Percentiles rank a stretch among this genome's conserved stretches.
phyloP scores from a whole-genome alignment of 92 coral and sea anemone genomes.

The Epizoanthus rinbou region DNA sequence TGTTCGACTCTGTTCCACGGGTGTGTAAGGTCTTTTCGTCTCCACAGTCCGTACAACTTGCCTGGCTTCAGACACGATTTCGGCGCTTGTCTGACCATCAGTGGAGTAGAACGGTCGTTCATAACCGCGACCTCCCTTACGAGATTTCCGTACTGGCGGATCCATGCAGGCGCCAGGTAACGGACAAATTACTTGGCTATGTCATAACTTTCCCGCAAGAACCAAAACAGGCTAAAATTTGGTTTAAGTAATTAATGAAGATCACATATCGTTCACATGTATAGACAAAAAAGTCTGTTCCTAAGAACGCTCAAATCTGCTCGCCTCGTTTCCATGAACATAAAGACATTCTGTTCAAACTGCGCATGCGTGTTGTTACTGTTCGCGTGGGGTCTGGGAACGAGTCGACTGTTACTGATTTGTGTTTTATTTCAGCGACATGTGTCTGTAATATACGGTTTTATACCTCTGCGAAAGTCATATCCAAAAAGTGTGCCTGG shows the following conservation, averaged over 20 bases:
- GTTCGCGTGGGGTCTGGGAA: too few relatives aligned
- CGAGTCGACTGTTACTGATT: too few relatives aligned
- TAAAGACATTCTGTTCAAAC: neutral
- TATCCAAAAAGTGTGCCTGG: too few relatives aligned
- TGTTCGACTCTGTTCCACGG: constrained; percentile 88
- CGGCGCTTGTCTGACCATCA: constrained; percentile 92
- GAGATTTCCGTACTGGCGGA: constrained; percentile 60
- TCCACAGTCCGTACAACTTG: constrained; percentile 87
- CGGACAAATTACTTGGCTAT: constrained; percentile 12
- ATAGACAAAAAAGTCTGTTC: constrained; percentile 62
- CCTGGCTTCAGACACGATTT: constrained; percentile 97
- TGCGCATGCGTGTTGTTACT: constrained; percentile 45
- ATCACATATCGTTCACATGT: constrained; percentile 29
- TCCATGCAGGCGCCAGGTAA: constrained; percentile 53
- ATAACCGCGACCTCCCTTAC: constrained; percentile 74
- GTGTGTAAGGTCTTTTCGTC: constrained; percentile 96
- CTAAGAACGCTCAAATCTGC: constrained; percentile 79
- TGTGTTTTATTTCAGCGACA: too few relatives aligned
- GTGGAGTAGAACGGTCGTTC: constrained; percentile 89
- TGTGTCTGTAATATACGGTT: too few relatives aligned
- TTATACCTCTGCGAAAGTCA: too few relatives aligned
- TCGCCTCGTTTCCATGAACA: constrained; percentile 68
- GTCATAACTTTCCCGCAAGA: constrained; percentile 28
- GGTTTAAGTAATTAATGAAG: constrained; percentile 37
- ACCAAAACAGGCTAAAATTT: constrained; percentile 35